Percentiles rank a stretch among this genome's conserved stretches.
phyloP scores from a whole-genome alignment of 2,888 invertebrate genomes.

The Psylliodes chrysocephalus region DNA sequence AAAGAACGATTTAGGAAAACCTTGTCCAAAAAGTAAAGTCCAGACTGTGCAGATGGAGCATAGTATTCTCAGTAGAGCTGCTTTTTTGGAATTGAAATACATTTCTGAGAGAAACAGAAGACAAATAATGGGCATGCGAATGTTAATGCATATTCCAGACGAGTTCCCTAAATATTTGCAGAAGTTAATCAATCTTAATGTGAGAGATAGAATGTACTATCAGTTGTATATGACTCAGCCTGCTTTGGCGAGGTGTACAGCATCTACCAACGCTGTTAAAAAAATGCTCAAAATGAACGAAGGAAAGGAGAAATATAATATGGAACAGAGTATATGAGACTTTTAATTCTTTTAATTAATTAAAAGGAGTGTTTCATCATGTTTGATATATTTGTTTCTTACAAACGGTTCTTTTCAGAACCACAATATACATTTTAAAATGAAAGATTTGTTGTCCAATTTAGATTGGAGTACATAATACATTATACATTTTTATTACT shows the following conservation, averaged over 20 bases:
- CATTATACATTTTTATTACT: no score
- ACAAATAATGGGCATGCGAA: neutral
- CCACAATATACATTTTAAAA: no score
- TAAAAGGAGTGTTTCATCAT: no score
- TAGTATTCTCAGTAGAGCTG: neutral
- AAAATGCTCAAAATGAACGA: neutral
- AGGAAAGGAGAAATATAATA: neutral
- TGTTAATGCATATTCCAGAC: neutral
- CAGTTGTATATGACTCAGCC: neutral
- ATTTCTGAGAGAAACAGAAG: slow-evolving; percentile 1
- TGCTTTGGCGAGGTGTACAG: neutral
- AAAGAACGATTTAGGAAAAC: neutral
- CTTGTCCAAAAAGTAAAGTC: neutral
- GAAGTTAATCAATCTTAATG: neutral
- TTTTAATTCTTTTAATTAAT: no score
- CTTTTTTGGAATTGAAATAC: neutral
- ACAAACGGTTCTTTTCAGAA: no score
- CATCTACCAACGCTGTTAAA: neutral
- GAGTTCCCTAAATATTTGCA: neutral
- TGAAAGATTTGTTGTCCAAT: no score
- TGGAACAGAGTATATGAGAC: no score
- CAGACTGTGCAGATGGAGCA: neutral
- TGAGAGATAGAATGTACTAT: neutral
- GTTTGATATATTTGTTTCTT: no score
- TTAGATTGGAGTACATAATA: no score